Conservation (phyloP, 2,888 invertebrate genomes). For the Plagodis dolabraria region DNA sequence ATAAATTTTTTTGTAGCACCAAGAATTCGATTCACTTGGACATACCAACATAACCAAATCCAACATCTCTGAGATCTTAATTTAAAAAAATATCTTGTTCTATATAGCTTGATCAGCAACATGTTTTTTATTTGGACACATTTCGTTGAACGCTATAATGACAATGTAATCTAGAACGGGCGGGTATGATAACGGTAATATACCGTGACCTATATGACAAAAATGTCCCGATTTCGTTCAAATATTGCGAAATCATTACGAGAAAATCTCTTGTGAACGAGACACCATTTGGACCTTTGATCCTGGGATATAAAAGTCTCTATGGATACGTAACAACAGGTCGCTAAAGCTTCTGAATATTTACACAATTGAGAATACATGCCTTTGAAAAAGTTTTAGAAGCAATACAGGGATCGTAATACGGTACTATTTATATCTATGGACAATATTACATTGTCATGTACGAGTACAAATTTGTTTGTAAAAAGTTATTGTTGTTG, state of each 20-base stretch:
- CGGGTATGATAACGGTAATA: constrained; percentile 1
- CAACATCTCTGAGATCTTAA: too few species aligned
- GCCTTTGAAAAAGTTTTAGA: constrained; percentile 31
- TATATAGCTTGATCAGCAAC: too few species aligned
- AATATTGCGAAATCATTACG: constrained; percentile 49
- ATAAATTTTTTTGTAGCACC: too few species aligned
- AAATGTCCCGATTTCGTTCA: constrained; percentile 23
- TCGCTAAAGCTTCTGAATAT: constrained; percentile 37
- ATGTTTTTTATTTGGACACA: background rate
- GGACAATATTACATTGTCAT: too few species aligned
- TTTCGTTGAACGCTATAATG: background rate
- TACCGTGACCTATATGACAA: constrained; percentile 15
- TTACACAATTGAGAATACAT: constrained; percentile 24
- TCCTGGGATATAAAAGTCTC: constrained; percentile 48
- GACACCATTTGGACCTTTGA: constrained; percentile 61
- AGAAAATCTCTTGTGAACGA: constrained; percentile 62
- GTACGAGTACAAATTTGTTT: too few species aligned
- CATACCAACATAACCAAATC: too few species aligned
- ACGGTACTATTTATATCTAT: constrained; percentile 2
- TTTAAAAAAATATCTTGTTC: too few species aligned
- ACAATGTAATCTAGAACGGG: background rate
- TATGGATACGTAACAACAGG: constrained; percentile 51
- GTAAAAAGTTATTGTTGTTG: too few species aligned
- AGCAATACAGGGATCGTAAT: constrained; percentile 16
- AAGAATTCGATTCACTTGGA: too few species aligned